phyloP scores from a whole-genome alignment of 1,140 invertebrate genomes.

The Caenorhabditis inopinata region DNA sequence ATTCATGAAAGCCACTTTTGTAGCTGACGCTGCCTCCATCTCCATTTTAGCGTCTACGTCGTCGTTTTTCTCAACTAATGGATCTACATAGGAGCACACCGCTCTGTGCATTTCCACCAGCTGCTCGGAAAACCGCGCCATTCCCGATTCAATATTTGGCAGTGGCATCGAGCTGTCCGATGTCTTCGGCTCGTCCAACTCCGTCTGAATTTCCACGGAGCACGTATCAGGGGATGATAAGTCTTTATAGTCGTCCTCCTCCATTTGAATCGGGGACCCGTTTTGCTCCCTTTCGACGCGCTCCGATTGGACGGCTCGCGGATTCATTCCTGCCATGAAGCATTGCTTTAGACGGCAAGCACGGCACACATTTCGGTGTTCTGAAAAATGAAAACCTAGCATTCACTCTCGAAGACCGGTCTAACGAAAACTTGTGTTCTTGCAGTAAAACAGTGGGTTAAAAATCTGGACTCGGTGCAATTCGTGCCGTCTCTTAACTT shows the following conservation, averaged over 20 bases:
- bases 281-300: slow-evolving; percentile 35
- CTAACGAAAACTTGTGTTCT: too few relatives aligned
- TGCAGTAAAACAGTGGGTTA: too few relatives aligned
- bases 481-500: too few relatives aligned
- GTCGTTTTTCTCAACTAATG: background rate
- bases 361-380: slow-evolving; percentile 71
- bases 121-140: background rate
- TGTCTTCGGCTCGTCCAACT: background rate
- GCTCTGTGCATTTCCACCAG: background rate
- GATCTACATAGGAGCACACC: background rate
- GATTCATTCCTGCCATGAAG: slow-evolving; percentile 71
- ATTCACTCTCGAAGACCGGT: too few relatives aligned
- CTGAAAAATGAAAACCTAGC: too few relatives aligned
- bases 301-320: slow-evolving; percentile 65
- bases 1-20: slow-evolving; percentile 36
- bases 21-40: background rate
- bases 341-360: slow-evolving; percentile 70
- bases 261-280: slow-evolving; percentile 10
- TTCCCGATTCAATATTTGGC: background rate
- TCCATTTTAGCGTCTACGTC: background rate
- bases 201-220: slow-evolving; percentile 40
- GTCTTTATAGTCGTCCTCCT: slow-evolving; percentile 36
- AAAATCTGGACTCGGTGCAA: too few relatives aligned
- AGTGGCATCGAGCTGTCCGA: background rate
- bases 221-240: slow-evolving; percentile 31